These are phyloP conservation scores for Callospermophilus lateralis DNA, from an alignment of 2,113 vertebrate genomes.

Conservation along the genomic window DNA sequence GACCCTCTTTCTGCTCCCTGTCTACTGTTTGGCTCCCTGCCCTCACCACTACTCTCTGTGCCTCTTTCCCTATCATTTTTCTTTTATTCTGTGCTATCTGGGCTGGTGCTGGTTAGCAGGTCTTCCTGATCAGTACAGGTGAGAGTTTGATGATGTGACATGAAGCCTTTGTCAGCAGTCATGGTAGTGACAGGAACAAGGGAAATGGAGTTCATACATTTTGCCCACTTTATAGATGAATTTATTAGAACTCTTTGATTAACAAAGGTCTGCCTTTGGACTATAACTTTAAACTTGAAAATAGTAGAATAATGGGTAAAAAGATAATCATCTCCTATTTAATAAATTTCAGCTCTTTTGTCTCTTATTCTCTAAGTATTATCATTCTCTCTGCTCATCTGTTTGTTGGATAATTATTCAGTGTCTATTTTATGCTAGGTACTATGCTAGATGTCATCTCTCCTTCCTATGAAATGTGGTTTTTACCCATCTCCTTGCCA, in stretches of 20 bases:
- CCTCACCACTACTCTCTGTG: not conserved
- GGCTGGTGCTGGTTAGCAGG: not conserved
- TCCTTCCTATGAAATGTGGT: not conserved
- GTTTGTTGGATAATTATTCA: slow-evolving; percentile 22
- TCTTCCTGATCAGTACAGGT: not conserved
- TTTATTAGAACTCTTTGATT: not conserved
- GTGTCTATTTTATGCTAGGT: not conserved
- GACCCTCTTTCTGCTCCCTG: not conserved
- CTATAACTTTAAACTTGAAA: not conserved
- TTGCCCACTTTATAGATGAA: not conserved
- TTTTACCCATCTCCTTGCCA: not conserved
- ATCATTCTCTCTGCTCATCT: not conserved
- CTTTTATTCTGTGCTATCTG: not conserved
- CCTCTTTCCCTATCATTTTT: not conserved
- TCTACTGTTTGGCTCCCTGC: not conserved
- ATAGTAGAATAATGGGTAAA: not conserved
- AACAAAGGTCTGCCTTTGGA: not conserved
- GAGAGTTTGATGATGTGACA: not conserved
- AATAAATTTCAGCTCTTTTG: not conserved
- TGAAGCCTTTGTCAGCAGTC: not conserved
- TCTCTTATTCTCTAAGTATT: not conserved
- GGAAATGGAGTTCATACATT: not conserved
- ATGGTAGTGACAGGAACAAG: not conserved
- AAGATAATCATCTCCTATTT: not conserved
- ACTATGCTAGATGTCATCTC: not conserved